Conservation (phyloP, 2,797 vertebrate species). For the Gymnodraco acuticeps region DNA sequence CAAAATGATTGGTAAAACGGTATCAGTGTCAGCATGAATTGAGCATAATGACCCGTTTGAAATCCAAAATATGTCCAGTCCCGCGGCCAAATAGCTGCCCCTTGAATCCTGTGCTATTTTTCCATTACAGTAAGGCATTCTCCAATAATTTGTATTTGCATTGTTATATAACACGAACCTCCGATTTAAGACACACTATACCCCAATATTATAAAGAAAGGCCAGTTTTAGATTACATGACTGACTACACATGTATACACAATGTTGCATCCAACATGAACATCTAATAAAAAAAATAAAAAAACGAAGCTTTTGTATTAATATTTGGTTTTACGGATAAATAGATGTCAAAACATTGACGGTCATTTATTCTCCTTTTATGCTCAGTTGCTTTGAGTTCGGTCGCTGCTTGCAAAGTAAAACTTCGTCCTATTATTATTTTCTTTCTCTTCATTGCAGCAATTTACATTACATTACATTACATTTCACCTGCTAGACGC, state of each 20-base stretch:
- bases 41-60: conserved; percentile 52
- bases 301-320: background rate
- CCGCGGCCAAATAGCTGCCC: conserved; percentile 21
- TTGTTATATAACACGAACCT: conserved; percentile 7
- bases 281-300: background rate
- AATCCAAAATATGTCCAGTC: conserved; percentile 48
- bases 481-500: background rate
- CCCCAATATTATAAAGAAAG: background rate
- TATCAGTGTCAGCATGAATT: conserved; percentile 53
- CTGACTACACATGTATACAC: background rate
- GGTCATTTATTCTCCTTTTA: conserved; percentile 13
- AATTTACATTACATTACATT: background rate
- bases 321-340: conserved; percentile 9
- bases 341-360: conserved; percentile 11
- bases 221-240: conserved; percentile 4
- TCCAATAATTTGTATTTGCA: conserved; percentile 18
- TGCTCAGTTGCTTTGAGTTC: conserved; percentile 8
- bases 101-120: conserved; percentile 6
- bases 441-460: conserved; percentile 5
- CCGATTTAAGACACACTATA: conserved; percentile 10
- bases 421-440: conserved; percentile 6
- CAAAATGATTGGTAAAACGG: conserved; percentile 46
- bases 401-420: background rate
- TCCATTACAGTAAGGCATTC: conserved; percentile 1
- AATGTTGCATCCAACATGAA: background rate